phyloP scores from a whole-genome alignment of 2,797 vertebrate species.

The Nasua narica region DNA sequence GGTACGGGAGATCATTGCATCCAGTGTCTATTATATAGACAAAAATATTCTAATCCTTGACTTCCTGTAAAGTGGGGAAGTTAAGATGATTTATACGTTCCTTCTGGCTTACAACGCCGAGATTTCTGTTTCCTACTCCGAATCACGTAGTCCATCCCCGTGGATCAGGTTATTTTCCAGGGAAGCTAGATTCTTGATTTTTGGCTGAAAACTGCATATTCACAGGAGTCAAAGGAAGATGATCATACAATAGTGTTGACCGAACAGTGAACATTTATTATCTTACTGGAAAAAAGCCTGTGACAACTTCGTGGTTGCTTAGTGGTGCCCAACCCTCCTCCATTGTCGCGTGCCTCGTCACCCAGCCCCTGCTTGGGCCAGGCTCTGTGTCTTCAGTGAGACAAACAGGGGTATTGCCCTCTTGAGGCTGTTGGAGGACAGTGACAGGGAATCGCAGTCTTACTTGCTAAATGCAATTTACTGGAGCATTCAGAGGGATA shows the following conservation, averaged over 20 bases:
- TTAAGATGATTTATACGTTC: conserved; percentile 44
- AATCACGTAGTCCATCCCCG: conserved; percentile 1
- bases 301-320: background rate
- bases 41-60: background rate
- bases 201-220: conserved; percentile 2
- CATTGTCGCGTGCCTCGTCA: fast-evolving
- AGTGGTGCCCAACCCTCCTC: background rate
- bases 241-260: background rate
- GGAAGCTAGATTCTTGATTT: conserved; percentile 42
- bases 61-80: conserved; percentile 32
- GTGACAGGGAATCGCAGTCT: background rate
- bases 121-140: conserved; percentile 21
- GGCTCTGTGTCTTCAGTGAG: background rate
- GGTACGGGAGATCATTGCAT: background rate
- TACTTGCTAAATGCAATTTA: background rate
- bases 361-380: background rate
- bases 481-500: background rate
- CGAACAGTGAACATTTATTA: background rate
- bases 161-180: conserved; percentile 56
- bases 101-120: background rate
- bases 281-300: background rate
- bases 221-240: conserved; percentile 11
- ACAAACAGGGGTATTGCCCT: background rate
- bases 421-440: background rate
- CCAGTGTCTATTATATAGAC: background rate